Conservation (phyloP, 1,140 invertebrate genomes). For the Bombus pascuorum region DNA sequence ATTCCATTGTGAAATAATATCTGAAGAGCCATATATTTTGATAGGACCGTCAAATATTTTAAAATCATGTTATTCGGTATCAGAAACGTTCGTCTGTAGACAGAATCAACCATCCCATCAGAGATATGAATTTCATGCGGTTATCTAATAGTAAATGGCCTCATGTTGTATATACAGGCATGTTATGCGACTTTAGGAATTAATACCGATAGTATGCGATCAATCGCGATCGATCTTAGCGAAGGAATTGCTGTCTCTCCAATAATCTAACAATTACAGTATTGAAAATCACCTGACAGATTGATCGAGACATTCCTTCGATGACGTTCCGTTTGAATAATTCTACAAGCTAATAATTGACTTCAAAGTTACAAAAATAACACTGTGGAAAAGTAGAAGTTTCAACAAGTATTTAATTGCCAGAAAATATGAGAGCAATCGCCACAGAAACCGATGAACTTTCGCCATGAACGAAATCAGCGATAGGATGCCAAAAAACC, state of each 20-base stretch:
- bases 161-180: too few species aligned
- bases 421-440: neutral
- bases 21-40: too few species aligned
- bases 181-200: conserved; percentile 24
- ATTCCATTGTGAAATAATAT: too few species aligned
- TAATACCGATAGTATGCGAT: conserved; percentile 7
- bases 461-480: neutral
- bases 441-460: neutral
- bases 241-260: neutral
- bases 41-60: too few species aligned
- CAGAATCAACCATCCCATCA: neutral
- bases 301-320: neutral
- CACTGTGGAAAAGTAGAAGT: too few species aligned
- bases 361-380: neutral
- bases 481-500: neutral
- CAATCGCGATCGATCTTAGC: neutral
- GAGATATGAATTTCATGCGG: conserved; percentile 47
- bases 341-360: neutral
- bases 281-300: neutral
- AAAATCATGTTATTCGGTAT: neutral
- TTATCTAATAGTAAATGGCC: neutral
- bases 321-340: neutral
- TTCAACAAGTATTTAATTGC: neutral
- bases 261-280: neutral
- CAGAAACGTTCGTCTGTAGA: neutral